Evolutionary conservation across 2,797 vertebrate genomes (phyloP).

Genomic region (Cottoperca gobio): DNA sequence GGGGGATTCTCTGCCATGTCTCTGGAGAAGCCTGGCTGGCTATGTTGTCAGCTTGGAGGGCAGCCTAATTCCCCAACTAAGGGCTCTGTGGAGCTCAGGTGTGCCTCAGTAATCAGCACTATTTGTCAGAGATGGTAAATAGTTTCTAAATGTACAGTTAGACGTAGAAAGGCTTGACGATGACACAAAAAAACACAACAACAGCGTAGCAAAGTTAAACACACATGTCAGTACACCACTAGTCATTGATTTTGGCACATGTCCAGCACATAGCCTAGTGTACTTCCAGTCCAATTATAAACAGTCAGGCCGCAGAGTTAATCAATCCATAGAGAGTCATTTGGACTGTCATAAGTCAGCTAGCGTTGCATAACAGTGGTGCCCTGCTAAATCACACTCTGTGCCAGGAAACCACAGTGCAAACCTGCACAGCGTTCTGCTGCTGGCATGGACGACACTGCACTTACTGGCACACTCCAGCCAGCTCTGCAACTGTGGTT

Average conservation of each 20-base stretch:
- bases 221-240: constrained; percentile 39
- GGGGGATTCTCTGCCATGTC: constrained; percentile 47
- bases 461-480: constrained; percentile 26
- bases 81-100: constrained; percentile 49
- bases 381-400: constrained; percentile 61
- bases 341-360: constrained; percentile 72
- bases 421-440: constrained; percentile 57
- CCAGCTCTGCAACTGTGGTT: constrained; percentile 45
- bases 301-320: constrained; percentile 62
- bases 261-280: constrained; percentile 52
- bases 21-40: constrained; percentile 48
- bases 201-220: constrained; percentile 28
- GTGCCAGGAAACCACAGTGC: constrained; percentile 53
- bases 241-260: constrained; percentile 72
- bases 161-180: constrained; percentile 10
- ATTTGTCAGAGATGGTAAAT: constrained; percentile 21
- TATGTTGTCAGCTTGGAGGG: constrained; percentile 42
- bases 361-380: constrained; percentile 71
- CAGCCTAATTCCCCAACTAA: constrained; percentile 31
- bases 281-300: constrained; percentile 75
- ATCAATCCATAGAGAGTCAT: constrained; percentile 78
- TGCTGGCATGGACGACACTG: constrained; percentile 37
- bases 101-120: constrained; percentile 23
- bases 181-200: constrained; percentile 24
- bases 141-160: background rate